These are phyloP conservation scores for Brachypalpus laphriformis DNA, from an alignment of 2,888 invertebrate species.

Conservation along the genomic window DNA sequence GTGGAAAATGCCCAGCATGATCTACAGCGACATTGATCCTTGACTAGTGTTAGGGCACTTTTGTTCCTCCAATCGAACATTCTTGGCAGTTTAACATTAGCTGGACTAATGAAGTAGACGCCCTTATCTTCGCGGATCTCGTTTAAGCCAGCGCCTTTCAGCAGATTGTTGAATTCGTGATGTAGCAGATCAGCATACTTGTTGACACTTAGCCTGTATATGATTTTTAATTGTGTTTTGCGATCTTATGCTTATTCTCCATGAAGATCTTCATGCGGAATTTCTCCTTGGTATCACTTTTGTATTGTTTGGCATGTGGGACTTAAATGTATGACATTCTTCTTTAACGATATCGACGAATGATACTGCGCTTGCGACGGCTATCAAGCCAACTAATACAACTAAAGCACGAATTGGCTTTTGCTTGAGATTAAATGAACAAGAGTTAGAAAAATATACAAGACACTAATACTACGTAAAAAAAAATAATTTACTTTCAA, in stretches of 20 bases:
- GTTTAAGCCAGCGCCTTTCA: conserved; percentile 85
- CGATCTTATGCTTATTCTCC: conserved; percentile 93
- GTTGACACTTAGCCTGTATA: conserved; percentile 89
- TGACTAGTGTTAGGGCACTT: conserved; percentile 94
- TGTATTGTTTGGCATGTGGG: conserved; percentile 87
- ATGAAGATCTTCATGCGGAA: conserved; percentile 95
- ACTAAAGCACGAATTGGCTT: conserved; percentile 73
- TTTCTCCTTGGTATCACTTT: conserved; percentile 89
- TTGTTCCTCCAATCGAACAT: conserved; percentile 92
- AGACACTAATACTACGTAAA: too few species aligned
- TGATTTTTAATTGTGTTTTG: conserved; percentile 90
- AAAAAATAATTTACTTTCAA: background rate
- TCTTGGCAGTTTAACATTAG: conserved; percentile 87
- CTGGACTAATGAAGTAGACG: conserved; percentile 81
- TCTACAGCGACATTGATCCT: conserved; percentile 95
- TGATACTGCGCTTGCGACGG: conserved; percentile 87
- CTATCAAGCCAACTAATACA: conserved; percentile 82
- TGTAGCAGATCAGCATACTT: conserved; percentile 94
- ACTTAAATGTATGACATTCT: conserved; percentile 91
- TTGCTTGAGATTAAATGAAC: conserved; percentile 22
- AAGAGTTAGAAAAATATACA: too few species aligned
- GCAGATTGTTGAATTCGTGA: conserved; percentile 88
- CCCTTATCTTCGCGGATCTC: conserved; percentile 75
- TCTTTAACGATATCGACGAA: conserved; percentile 89
- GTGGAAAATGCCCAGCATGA: conserved; percentile 97